phyloP scores from a whole-genome alignment of 2,888 invertebrate species.

The Ariolimax columbianus region DNA sequence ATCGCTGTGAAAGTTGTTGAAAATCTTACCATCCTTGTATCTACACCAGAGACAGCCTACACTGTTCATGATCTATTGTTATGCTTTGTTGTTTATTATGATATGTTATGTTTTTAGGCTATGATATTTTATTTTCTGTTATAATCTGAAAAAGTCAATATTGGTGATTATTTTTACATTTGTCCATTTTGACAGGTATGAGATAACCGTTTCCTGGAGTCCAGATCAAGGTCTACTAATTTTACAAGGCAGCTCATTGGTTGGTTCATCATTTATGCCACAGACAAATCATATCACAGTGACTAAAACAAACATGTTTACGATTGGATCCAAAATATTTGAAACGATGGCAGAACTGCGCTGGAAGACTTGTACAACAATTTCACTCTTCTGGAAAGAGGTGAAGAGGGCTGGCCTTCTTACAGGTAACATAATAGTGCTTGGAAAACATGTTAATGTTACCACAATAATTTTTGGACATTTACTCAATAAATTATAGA shows the following conservation, averaged over 20 bases:
- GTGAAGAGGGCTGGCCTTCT: not conserved
- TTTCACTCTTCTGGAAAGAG: constrained; percentile 10
- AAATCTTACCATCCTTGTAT: no score
- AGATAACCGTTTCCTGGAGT: constrained; percentile 38
- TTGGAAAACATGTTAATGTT: no score
- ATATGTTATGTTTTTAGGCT: no score
- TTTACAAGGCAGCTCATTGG: not conserved
- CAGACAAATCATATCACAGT: not conserved
- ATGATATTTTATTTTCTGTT: no score
- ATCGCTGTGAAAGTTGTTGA: no score
- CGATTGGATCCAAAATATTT: not conserved
- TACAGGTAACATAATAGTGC: not conserved
- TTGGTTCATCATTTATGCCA: constrained; percentile 20
- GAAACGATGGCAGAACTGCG: not conserved
- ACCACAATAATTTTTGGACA: no score
- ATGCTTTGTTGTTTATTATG: no score
- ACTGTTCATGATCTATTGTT: no score
- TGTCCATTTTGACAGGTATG: constrained; percentile 12
- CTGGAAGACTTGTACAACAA: not conserved
- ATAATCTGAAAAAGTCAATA: no score
- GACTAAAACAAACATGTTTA: not conserved
- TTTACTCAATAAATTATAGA: no score
- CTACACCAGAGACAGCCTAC: no score
- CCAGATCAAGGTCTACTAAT: constrained; percentile 15
- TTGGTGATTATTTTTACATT: no score